Conservation (phyloP, 2,797 vertebrate species). For the Heliangelus exortis region DNA sequence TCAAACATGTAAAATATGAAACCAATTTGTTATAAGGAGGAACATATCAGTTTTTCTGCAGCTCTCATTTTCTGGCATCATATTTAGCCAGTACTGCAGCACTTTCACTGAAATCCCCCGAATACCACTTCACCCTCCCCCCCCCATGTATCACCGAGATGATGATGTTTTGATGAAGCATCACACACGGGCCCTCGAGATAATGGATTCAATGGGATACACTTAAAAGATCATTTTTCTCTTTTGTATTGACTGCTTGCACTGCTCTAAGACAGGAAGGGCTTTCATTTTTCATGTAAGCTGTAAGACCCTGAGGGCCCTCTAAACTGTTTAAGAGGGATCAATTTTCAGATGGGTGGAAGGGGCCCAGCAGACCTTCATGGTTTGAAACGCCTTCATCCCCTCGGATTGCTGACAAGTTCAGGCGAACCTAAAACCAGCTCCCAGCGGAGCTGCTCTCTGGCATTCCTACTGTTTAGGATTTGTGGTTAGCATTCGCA, state of each 20-base stretch:
- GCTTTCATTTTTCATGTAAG: constrained; percentile 76
- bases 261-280: constrained; percentile 66
- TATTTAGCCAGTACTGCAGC: neutral
- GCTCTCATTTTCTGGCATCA: neutral
- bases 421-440: neutral
- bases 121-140: neutral
- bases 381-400: neutral
- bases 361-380: constrained; percentile 29
- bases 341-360: constrained; percentile 69
- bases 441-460: neutral
- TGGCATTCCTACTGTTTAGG: constrained; percentile 11
- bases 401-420: neutral
- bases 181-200: constrained; percentile 32
- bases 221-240: constrained; percentile 74
- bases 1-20: constrained; percentile 12
- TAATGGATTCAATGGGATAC: constrained; percentile 63
- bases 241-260: constrained; percentile 72
- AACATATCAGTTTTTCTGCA: neutral
- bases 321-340: constrained; percentile 71
- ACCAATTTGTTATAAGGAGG: neutral
- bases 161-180: constrained; percentile 67
- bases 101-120: neutral
- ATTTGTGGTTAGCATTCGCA: constrained; percentile 12
- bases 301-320: constrained; percentile 58
- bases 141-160: neutral